A percentile compares a stretch with the other conserved stretches of the same genome.
These are phyloP conservation scores for Caenorhabditis japonica DNA, from an alignment of 2,888 invertebrate species.

Conservation along the genomic window DNA sequence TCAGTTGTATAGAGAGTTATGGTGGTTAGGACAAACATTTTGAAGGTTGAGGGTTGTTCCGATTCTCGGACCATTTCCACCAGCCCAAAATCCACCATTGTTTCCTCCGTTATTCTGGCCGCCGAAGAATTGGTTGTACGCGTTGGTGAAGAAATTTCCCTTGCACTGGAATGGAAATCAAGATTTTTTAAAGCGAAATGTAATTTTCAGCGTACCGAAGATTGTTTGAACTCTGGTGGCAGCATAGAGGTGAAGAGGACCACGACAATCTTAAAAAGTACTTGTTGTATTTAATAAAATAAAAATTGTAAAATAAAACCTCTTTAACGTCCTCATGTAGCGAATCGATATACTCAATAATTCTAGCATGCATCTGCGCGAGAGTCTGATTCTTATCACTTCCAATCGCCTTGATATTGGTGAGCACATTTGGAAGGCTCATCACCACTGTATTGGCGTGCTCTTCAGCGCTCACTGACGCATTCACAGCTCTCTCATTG, in stretches of 20 bases:
- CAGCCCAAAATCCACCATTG: neutral
- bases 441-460: conserved; percentile 29
- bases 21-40: too few relatives aligned
- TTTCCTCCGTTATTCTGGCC: conserved; percentile 4
- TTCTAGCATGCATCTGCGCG: conserved; percentile 24
- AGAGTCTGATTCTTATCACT: conserved; percentile 41
- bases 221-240: conserved; percentile 33
- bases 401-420: conserved; percentile 36
- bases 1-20: neutral
- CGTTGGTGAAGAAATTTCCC: conserved; percentile 18
- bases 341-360: conserved; percentile 26
- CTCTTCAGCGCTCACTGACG: conserved; percentile 15
- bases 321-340: conserved; percentile 37
- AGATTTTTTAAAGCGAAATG: neutral
- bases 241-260: conserved; percentile 24
- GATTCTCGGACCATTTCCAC: conserved; percentile 16
- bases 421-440: conserved; percentile 40
- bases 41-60: conserved; percentile 23
- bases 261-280: conserved; percentile 33
- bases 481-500: conserved; percentile 25
- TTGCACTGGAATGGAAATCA: conserved; percentile 13
- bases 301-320: too few relatives aligned
- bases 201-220: neutral
- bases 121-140: conserved; percentile 22
- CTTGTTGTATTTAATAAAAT: neutral